Evolutionary conservation across 2,113 vertebrate species (phyloP), one percentile per base, ranked within the genome.

Genomic region (Eretmochelys imbricata): DNA sequence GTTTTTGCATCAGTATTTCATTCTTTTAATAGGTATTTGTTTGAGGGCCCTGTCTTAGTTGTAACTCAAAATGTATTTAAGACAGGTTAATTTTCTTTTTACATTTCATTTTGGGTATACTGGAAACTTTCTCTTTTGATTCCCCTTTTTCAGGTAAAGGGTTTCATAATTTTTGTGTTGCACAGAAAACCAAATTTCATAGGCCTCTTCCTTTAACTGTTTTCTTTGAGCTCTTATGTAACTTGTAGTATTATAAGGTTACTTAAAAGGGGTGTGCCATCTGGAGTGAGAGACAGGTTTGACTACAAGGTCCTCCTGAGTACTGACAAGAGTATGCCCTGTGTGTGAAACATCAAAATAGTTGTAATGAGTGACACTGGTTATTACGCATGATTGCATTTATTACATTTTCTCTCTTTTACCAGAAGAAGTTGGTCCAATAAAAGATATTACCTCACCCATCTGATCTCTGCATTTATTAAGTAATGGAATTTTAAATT

Each of bases 61-160:
- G 10, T 0, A 11, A 3, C 0, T 0, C 24, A 53, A 38, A 20
- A 1, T 12, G 0, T 55, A 6, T 54, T 55, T 82, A 27, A 89
- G 54, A 50, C 14, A 31, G 25, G 84, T 65, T 62, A 12, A 57
- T 88, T 86, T 54, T 6, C n/a, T 83, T 80, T 59, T 2, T 31
- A 27, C 0, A 0, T 11, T 94, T 75, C 48, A 46, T 38, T 78
- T 51, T 0, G 49, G 53, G 35, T 78, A 38, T 62, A 0, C 0
- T 10, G 75, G 11, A 31, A 16, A 0, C 19, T 78, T 50, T 55
- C 54, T 82, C 53, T 29, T 87, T 50, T 4, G 31, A 80, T 76
- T 14, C 53, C 25, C 20, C 25, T 90, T 29, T 57, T 48, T 7
- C 89, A 88, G 89, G 53, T 6, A 5, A 6, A 10, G 82, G 84